phyloP scores from a whole-genome alignment of 2,113 vertebrate genomes.

The Megaleporinus macrocephalus region DNA sequence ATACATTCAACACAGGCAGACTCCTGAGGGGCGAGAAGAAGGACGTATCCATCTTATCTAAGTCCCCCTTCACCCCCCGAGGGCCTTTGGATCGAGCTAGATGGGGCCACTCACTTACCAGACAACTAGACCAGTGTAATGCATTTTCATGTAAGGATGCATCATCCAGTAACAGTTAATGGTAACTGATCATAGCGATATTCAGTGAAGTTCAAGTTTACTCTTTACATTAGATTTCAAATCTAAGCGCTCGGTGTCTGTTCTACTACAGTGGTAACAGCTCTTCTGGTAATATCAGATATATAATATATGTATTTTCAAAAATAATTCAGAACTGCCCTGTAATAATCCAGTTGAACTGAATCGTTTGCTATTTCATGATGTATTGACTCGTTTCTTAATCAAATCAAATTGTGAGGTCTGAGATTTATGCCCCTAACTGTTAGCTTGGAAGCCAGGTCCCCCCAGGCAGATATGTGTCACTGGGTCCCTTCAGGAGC shows the following conservation, averaged over 20 bases:
- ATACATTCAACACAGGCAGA: background rate
- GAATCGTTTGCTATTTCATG: background rate
- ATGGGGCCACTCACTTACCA: background rate
- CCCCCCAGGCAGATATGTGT: conserved; percentile 47
- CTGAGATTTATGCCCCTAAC: background rate
- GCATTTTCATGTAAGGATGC: too few species aligned
- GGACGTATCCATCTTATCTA: background rate
- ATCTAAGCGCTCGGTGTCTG: too few species aligned
- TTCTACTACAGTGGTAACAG: background rate
- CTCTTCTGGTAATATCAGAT: background rate
- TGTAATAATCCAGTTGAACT: background rate
- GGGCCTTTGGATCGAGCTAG: background rate
- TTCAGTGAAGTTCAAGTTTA: too few species aligned
- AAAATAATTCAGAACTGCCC: background rate
- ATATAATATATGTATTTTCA: background rate
- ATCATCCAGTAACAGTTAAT: too few species aligned
- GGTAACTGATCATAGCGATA: too few species aligned
- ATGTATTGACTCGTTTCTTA: background rate
- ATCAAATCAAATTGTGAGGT: background rate
- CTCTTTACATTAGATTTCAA: too few species aligned
- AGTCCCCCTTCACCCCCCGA: background rate
- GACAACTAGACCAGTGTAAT: too few species aligned
- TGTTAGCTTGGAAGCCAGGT: background rate
- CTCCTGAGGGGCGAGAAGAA: background rate
- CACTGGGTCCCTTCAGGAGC: conserved; percentile 66